Conservation (phyloP, 2,888 invertebrate species). For the Nycteola revayana region DNA sequence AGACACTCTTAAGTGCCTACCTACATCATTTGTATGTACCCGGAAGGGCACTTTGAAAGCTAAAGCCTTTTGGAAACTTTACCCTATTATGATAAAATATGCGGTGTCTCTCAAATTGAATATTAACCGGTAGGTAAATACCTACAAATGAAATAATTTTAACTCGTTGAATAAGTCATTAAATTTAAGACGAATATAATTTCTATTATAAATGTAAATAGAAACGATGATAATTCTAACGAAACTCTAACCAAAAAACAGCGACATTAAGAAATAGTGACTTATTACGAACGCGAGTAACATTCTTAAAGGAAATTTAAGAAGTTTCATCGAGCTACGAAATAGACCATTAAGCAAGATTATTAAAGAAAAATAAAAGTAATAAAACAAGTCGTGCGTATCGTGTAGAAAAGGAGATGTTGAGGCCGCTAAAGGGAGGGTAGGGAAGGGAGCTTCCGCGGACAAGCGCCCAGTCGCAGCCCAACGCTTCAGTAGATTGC, state of each 20-base stretch:
- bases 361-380: constrained; percentile 78
- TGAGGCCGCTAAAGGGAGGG: constrained; percentile 45
- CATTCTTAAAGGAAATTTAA: constrained; percentile 54
- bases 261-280: constrained; percentile 35
- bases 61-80: no score
- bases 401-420: constrained; percentile 55
- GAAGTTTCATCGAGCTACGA: constrained; percentile 63
- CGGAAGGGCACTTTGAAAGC: no score
- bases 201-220: no score
- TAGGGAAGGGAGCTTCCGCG: constrained; percentile 42
- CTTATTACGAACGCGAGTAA: constrained; percentile 44
- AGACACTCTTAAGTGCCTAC: no score
- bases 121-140: no score
- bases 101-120: no score
- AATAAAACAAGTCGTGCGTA: constrained; percentile 73
- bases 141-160: no score
- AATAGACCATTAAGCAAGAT: constrained; percentile 73
- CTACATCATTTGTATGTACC: no score
- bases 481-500: constrained; percentile 40
- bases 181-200: no score
- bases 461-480: constrained; percentile 53
- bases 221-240: no score
- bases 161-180: no score
- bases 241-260: neutral
- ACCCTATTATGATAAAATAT: no score